Percentiles rank a stretch among this genome's conserved stretches.
Evolutionary conservation across 2,888 invertebrate species (phyloP).

Genomic region (Adelognathus sp.): DNA sequence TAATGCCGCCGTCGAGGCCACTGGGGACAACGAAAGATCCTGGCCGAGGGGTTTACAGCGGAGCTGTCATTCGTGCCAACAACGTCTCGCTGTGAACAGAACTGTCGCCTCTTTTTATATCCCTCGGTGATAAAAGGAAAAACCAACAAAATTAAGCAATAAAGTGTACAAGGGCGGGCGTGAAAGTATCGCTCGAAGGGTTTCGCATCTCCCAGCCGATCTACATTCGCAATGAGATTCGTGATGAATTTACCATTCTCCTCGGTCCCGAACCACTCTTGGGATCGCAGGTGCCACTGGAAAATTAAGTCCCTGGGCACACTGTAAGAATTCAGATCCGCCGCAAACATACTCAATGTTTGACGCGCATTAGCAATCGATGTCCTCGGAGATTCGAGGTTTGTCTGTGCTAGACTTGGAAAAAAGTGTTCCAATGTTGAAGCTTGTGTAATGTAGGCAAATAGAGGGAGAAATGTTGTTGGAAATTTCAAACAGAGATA

Average conservation of each 20-base stretch:
- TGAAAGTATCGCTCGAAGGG: not conserved
- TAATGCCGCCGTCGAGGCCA: conserved; percentile 4
- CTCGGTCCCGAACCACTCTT: not conserved
- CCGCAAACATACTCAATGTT: not conserved
- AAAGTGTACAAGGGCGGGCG: not conserved
- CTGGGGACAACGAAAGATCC: not conserved
- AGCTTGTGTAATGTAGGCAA: no score
- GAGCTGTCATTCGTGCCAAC: conserved; percentile 18
- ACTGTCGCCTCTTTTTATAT: not conserved
- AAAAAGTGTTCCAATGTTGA: not conserved
- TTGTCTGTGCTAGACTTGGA: not conserved
- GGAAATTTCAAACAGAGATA: no score
- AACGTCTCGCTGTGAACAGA: conserved; percentile 7
- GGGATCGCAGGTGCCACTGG: not conserved
- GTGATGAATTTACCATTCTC: conserved; percentile 31
- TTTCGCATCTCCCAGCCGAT: not conserved
- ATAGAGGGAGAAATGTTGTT: no score
- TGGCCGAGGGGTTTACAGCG: conserved; percentile 11
- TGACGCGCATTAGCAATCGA: not conserved
- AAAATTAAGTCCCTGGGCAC: not conserved
- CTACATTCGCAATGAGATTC: conserved; percentile 29
- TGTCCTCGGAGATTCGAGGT: not conserved
- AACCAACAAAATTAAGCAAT: conserved; percentile 32
- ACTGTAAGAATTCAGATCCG: not conserved
- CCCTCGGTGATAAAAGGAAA: not conserved